Evolutionary conservation across 2,797 vertebrate genomes (phyloP), one percentile per base, ranked within the genome.

Genomic region (Choloepus didactylus): DNA sequence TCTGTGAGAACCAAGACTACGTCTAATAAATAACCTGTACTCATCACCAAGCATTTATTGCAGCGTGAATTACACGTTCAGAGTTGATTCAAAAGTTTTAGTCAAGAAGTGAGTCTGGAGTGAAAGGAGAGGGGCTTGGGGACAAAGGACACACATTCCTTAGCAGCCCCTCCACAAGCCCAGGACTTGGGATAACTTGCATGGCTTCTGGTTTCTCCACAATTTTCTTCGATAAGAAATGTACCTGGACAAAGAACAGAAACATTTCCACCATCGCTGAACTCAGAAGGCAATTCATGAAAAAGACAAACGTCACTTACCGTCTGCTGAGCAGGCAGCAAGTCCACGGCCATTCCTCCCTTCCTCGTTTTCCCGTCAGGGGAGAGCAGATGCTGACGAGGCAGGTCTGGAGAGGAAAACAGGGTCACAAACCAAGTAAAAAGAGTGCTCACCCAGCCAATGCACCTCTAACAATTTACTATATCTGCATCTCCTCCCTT

Each of bases 261-360:
- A 91, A 85, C 3, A 21, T 1, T 6, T 44, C 25, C 49, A 62
- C 60, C 72, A 76, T 72, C 49, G 69, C 51, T 89, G 41, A 95
- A 75, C 67, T 31, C 72, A 89, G 84, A 75, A 64, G 46, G 44
- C 27, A 72, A 91, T n/a, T 67, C 10, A 76, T 10, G 31, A 84
- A 91, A 72, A 72, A 76, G 56, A 95, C 70, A 87, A 87, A 64
- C 6, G 60, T 89, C 29, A 95, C 95, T 96, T 92, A 96, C 96
- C 1, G 51, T 90, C 16, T 67, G 29, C 41, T 4, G 64, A 38
- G 87, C 41, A 14, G 92, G 76, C 21, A 93, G 64, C 88, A 95
- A 62, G 56, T 96, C 85, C 82, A 93, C 6, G 7, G 95, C 96
- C 96, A 95, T 95, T 35, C 44, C 79, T 87, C 83, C 80, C 49